A percentile compares a stretch with the other conserved stretches of the same genome.
These are phyloP conservation scores for Parasteatoda tepidariorum DNA, from an alignment of 1,140 invertebrate genomes.

Conservation along the genomic window DNA sequence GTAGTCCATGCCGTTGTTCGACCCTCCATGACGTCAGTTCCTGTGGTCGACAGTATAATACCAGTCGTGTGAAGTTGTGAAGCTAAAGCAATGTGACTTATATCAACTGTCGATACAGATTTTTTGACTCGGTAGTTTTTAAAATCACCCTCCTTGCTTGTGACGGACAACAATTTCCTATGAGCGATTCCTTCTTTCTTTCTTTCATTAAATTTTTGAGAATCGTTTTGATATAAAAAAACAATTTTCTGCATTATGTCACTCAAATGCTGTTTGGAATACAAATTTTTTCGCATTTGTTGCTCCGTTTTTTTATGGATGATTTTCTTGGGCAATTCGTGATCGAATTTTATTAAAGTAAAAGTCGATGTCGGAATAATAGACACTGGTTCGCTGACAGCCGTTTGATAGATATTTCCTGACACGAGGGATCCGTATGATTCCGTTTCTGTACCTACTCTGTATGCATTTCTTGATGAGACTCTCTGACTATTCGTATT, in stretches of 20 bases:
- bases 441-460: conserved; percentile 26
- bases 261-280: not conserved
- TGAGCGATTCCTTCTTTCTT: not conserved
- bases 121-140: not conserved
- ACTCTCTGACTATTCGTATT: not conserved
- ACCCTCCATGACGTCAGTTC: conserved; percentile 90
- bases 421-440: conserved; percentile 56
- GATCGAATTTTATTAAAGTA: conserved; percentile 44
- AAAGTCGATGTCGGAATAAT: conserved; percentile 3
- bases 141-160: not conserved
- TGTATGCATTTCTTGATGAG: not conserved
- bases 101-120: not conserved
- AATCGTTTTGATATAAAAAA: conserved; percentile 11
- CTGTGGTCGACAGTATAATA: conserved; percentile 84
- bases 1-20: conserved; percentile 93
- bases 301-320: conserved; percentile 1
- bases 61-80: conserved; percentile 74
- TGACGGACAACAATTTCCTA: conserved; percentile 15
- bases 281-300: not conserved
- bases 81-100: conserved; percentile 5
- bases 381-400: conserved; percentile 45
- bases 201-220: not conserved
- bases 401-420: conserved; percentile 61
- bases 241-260: conserved; percentile 30
- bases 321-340: not conserved